Conservation (phyloP, 2,888 invertebrate species). For the Phalangium opilio region DNA sequence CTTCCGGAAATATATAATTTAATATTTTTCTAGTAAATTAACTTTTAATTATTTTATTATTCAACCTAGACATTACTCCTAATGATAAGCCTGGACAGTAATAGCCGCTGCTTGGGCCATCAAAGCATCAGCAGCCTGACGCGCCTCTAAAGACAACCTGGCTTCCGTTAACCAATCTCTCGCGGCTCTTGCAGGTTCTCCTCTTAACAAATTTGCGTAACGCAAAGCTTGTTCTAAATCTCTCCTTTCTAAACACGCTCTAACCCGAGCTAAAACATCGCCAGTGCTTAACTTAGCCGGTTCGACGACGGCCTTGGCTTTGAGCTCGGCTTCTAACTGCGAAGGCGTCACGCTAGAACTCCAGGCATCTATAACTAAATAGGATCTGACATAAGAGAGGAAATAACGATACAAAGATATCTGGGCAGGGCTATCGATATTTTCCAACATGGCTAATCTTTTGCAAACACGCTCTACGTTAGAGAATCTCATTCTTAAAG, state of each 20-base stretch:
- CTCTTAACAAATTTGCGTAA: conserved; percentile 70
- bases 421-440: conserved; percentile 46
- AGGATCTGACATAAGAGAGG: conserved; percentile 76
- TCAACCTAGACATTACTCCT: background rate
- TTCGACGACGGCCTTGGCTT: conserved; percentile 34
- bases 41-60: too few relatives aligned
- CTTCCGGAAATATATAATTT: too few relatives aligned
- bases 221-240: conserved; percentile 68
- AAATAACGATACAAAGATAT: conserved; percentile 52
- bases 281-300: conserved; percentile 62
- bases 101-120: conserved; percentile 71
- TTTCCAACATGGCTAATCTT: conserved; percentile 65
- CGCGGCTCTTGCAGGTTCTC: conserved; percentile 72
- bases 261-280: conserved; percentile 75
- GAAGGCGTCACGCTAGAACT: conserved; percentile 17
- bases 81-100: conserved; percentile 17
- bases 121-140: conserved; percentile 75
- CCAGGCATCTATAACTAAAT: conserved; percentile 40
- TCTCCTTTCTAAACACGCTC: conserved; percentile 74
- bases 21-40: too few relatives aligned
- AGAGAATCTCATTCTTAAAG: conserved; percentile 62
- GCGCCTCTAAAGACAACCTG: conserved; percentile 64
- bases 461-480: conserved; percentile 51
- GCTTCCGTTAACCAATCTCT: conserved; percentile 74
- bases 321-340: background rate